Evolutionary conservation across 2,888 invertebrate species (phyloP), one percentile per base, ranked within the genome.

Genomic region (Acanthococcus lagerstroemiae): DNA sequence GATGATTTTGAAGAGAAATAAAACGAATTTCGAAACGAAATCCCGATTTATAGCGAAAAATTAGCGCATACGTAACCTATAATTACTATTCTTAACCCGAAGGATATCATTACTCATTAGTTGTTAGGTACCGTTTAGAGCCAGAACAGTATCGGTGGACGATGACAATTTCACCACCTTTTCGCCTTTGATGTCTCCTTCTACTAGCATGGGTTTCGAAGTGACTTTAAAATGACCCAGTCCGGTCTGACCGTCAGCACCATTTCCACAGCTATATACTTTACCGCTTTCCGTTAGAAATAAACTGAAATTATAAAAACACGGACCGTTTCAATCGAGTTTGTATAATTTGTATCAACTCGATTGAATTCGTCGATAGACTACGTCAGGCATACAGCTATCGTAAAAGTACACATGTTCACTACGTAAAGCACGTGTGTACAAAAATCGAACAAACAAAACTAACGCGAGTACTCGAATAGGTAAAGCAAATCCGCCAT

Each of bases 211-310:
- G 2, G 87, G 85, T 69, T 77, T 73, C 2, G 81, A 80, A 60
- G 80, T 80, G 22, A 81, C 77, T 30, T 71, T 69, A 73, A 80
- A 89, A 71, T 82, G 82, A 0, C 88, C 89, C 9, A 87, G 78
- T 0, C 90, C 95, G 0, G 93, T 92, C 78, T 96, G 96, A 0
- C 97, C 97, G 77, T 96, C 95, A 0, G 92, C 88, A 27, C 95
- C 90, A 86, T 93, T 90, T 0, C 97, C 96, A 76, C 92, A 95
- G 0, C 88, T 82, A 74, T 83, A 94, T 3, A 96, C 87, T 71
- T 83, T 80, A 1, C 96, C 95, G 22, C 81, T 78, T 72, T 84
- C 82, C 69, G 89, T 90, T 69, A 95, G 73, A 71, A 92, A 84
- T 71, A 92, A 75, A 74, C 87, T 87, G 77, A 69, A 79, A 78